These are phyloP conservation scores for Hypotaenidia okinawae DNA, from an alignment of 2,797 vertebrate genomes.

Conservation along the genomic window DNA sequence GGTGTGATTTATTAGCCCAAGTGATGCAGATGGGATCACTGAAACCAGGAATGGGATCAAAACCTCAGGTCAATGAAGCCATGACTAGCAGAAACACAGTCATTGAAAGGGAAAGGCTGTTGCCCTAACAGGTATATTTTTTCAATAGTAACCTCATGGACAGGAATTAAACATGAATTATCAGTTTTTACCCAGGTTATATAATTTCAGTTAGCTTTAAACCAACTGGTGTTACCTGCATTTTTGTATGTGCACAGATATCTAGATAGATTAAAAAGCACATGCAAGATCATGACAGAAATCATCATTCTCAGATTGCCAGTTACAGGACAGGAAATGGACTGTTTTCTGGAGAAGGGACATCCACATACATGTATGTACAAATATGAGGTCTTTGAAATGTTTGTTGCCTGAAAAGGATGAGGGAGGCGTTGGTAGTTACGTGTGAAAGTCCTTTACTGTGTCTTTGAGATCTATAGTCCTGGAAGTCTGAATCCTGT, in stretches of 20 bases:
- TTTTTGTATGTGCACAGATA: neutral
- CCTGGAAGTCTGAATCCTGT: neutral
- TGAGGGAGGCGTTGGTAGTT: neutral
- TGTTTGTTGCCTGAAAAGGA: neutral
- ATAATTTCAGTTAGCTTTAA: neutral
- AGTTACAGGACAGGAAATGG: neutral
- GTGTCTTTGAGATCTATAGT: neutral
- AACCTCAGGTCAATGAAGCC: neutral
- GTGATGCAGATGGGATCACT: neutral
- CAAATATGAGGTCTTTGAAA: neutral
- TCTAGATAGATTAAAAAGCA: neutral
- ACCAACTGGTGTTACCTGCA: neutral
- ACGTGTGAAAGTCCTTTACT: neutral
- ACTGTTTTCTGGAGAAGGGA: neutral
- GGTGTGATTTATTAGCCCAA: neutral
- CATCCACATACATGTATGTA: accelerated
- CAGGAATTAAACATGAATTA: neutral
- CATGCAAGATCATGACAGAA: neutral
- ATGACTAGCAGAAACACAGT: neutral
- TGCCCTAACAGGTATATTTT: neutral
- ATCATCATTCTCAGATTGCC: neutral
- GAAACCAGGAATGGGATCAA: neutral
- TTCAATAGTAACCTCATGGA: neutral
- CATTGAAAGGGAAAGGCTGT: neutral
- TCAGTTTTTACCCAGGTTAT: neutral